Evolutionary conservation across 2,113 vertebrate genomes (phyloP).

Genomic region (Lagopus muta): DNA sequence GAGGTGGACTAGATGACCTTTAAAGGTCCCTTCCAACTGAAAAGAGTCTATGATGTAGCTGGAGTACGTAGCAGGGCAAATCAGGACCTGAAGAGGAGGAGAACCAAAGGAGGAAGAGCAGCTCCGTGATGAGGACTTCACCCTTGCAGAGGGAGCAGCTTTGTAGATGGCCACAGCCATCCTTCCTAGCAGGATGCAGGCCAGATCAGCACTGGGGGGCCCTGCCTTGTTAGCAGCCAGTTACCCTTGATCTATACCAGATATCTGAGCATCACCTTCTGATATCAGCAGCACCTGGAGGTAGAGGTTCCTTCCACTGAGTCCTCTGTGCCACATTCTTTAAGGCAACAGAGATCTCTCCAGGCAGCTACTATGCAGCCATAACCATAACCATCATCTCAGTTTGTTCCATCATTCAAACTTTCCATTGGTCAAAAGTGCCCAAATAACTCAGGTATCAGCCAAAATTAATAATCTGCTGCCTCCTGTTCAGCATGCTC

Average conservation of each 20-base stretch:
- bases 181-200: background rate
- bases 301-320: background rate
- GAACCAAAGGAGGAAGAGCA: background rate
- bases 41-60: background rate
- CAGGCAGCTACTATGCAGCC: background rate
- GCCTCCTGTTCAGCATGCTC: conserved; percentile 22
- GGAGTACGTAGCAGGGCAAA: no score
- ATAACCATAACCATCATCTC: background rate
- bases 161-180: background rate
- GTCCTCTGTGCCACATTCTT: background rate
- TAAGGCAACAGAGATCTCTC: background rate
- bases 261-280: background rate
- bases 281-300: background rate
- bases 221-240: background rate
- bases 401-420: background rate
- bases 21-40: no score
- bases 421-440: background rate
- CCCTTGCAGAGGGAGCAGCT: background rate
- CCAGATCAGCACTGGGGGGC: background rate
- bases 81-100: background rate
- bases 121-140: background rate
- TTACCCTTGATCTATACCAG: fast-evolving
- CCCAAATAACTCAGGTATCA: background rate
- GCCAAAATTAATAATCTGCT: background rate
- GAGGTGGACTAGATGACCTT: no score